Evolutionary conservation across 2,113 vertebrate species (phyloP).

Genomic region (Chelonoidis abingdonii): DNA sequence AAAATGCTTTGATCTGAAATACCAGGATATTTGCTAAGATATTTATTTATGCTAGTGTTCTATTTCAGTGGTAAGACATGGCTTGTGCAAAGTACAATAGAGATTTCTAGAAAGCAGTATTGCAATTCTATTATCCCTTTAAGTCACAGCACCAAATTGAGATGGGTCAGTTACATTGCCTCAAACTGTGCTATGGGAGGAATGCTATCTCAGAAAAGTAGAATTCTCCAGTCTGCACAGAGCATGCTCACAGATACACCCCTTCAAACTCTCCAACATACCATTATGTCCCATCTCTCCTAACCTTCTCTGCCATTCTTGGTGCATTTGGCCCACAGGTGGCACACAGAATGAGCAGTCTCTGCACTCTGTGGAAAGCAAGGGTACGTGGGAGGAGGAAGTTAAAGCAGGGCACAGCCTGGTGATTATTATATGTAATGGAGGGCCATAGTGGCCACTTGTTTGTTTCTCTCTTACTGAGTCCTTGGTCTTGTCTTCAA

Average conservation of each 20-base stretch:
- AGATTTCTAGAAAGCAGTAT: not conserved
- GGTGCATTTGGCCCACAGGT: not conserved
- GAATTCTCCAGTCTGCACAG: not conserved
- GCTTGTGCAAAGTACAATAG: not conserved
- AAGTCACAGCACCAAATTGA: not conserved
- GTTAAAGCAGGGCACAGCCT: not conserved
- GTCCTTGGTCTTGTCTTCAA: not conserved
- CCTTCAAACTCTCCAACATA: not conserved
- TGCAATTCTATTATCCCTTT: not conserved
- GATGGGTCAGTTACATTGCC: too few species aligned
- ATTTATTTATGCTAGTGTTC: not conserved
- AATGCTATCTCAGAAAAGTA: not conserved
- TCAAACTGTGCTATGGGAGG: too few species aligned
- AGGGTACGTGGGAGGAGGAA: not conserved
- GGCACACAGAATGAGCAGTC: not conserved
- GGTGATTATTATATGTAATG: not conserved
- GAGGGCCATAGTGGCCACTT: not conserved
- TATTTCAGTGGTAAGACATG: not conserved
- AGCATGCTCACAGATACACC: not conserved
- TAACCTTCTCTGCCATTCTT: not conserved
- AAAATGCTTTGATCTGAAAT: not conserved
- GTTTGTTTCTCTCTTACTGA: not conserved
- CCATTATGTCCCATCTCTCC: not conserved
- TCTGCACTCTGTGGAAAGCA: not conserved
- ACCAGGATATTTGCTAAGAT: not conserved